phyloP scores from a whole-genome alignment of 2,113 vertebrate species.

The Manacus vitellinus region DNA sequence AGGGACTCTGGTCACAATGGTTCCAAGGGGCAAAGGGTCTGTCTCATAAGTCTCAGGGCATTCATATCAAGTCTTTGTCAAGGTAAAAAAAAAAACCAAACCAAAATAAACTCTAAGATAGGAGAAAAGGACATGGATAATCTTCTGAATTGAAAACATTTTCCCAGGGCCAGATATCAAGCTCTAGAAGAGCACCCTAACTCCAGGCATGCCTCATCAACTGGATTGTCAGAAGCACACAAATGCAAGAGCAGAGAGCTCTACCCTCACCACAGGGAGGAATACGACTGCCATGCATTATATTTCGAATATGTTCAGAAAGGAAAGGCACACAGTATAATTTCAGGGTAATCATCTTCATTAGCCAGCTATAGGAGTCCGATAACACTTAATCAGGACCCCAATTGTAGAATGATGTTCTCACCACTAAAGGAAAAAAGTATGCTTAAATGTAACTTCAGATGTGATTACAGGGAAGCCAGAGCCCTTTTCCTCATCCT shows the following conservation, averaged over 20 bases:
- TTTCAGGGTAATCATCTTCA: background rate
- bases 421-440: background rate
- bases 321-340: background rate
- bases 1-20: background rate
- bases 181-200: background rate
- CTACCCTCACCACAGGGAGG: background rate
- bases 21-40: background rate
- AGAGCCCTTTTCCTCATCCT: background rate
- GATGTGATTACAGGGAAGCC: background rate
- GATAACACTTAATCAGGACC: background rate
- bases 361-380: background rate
- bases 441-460: background rate
- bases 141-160: background rate
- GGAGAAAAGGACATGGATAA: background rate
- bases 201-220: background rate
- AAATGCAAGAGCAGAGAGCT: background rate
- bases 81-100: background rate
- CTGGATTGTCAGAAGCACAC: background rate
- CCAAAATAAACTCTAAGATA: background rate
- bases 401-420: background rate
- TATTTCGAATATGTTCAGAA: background rate
- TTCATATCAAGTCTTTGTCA: background rate
- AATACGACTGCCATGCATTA: accelerated
- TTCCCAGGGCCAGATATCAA: background rate
- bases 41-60: background rate